A percentile compares a stretch with the other conserved stretches of the same genome.
Conservation (phyloP, 2,797 vertebrate species). For the Novumbra hubbsi region DNA sequence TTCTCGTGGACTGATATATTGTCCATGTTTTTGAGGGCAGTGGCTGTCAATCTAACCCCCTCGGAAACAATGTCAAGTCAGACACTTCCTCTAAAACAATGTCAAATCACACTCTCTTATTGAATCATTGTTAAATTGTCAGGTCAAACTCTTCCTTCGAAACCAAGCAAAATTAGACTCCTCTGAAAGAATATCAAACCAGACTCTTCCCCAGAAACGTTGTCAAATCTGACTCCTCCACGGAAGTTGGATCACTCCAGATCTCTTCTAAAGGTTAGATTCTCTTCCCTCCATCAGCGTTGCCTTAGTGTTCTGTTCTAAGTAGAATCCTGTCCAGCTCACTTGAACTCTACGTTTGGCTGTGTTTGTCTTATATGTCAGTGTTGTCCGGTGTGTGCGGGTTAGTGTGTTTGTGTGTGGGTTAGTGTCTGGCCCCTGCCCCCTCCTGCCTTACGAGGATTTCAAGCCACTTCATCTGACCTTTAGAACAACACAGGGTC, state of each 20-base stretch:
- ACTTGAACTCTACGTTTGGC: not conserved
- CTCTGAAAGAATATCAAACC: no score
- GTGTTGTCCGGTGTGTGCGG: constrained; percentile 32
- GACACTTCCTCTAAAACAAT: not conserved
- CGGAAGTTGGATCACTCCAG: not conserved
- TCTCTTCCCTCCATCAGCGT: not conserved
- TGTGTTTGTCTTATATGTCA: constrained; percentile 28
- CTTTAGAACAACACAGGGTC: constrained; percentile 73
- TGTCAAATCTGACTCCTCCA: not conserved
- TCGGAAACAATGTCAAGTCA: not conserved
- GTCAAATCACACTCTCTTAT: no score
- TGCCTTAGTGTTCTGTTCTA: not conserved
- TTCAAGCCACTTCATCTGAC: constrained; percentile 74
- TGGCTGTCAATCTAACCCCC: constrained; percentile 6
- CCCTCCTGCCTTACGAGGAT: constrained; percentile 49
- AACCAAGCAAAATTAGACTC: no score
- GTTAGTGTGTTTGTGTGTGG: no score
- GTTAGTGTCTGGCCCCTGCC: constrained; percentile 44
- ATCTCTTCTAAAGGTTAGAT: not conserved
- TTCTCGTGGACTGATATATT: constrained; percentile 44
- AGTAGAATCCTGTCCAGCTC: not conserved
- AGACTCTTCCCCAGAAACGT: not conserved
- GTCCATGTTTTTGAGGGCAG: constrained; percentile 50
- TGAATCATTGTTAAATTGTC: no score
- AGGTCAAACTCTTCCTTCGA: no score